phyloP scores from a whole-genome alignment of 1,140 invertebrate genomes.

The Panagrolaimus sp. region DNA sequence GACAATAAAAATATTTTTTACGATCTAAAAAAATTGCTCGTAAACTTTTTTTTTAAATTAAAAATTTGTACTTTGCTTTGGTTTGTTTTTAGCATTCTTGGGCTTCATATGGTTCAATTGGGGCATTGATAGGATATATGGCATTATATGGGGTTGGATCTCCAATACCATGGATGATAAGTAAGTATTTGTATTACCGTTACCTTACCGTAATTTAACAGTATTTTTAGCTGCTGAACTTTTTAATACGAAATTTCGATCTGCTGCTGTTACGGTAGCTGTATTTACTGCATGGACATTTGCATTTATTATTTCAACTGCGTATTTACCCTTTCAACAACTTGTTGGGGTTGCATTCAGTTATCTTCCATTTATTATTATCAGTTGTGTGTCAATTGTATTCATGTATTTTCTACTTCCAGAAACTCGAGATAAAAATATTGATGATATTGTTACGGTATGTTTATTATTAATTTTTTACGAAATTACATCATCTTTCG shows the following conservation, averaged over 20 bases:
- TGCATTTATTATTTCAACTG: constrained; percentile 51
- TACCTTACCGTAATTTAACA: constrained; percentile 25
- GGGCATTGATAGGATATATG: constrained; percentile 51
- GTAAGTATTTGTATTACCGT: constrained; percentile 19
- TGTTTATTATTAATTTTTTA: constrained; percentile 16
- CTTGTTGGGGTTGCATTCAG: constrained; percentile 53
- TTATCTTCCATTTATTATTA: constrained; percentile 54
- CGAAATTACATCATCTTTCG: constrained; percentile 1
- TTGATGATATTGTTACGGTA: constrained; percentile 37
- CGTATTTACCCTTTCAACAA: constrained; percentile 58
- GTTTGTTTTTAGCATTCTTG: constrained; percentile 36
- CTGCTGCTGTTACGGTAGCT: constrained; percentile 48
- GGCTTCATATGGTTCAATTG: constrained; percentile 49
- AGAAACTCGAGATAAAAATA: constrained; percentile 44
- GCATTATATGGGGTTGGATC: constrained; percentile 53
- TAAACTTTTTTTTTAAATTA: constrained; percentile 20
- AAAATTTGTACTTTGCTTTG: background rate
- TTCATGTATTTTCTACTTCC: constrained; percentile 50
- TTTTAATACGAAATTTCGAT: constrained; percentile 44
- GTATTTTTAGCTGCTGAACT: background rate
- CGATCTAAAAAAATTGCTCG: constrained; percentile 25
- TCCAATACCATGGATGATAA: constrained; percentile 57
- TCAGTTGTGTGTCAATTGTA: constrained; percentile 43
- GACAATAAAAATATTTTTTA: background rate
- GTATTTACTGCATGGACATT: constrained; percentile 57